Evolutionary conservation across 2,888 invertebrate species (phyloP), one percentile per base, ranked within the genome.

Genomic region (Lepidochrysops patricia): DNA sequence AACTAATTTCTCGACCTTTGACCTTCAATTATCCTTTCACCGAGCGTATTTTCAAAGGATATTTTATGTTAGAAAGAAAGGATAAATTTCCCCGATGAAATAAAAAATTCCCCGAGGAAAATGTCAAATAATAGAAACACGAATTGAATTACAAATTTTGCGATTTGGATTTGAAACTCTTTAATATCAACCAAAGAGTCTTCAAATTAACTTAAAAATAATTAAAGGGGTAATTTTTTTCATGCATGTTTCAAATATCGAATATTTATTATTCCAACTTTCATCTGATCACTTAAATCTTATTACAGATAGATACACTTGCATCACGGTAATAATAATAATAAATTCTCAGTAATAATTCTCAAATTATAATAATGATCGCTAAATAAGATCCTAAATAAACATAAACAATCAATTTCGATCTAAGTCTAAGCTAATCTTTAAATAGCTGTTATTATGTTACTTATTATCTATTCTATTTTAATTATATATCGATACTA

Each of bases 1-100:
- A 52, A 52, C 27, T 27, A 27, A 52, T 52, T 52, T 27, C 26
- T 2, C 13, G 26, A 50, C 13, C 50, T 52, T 52, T 52, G 50
- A 52, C 52, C 52, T 15, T 7, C 2, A 52, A 52, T 52, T 27
- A 52, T 27, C 15, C 15, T 52, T 27, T 52, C 9, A 27, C 27
- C 13, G 13, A 52, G 7, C 13, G 27, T 15, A 13, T 32, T 34
- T 25, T 59, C 5, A n/a, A 12, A 15, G 15, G 9, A 63, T 19
- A 43, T 4, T 19, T 43, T 15, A 19, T 12, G 43, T 43, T 43
- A 4, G 19, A 43, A 43, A 43, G 19, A 43, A 43, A 43, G 19
- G 4, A 43, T 9, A 19, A n/a, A 19, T 23, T 23, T 19, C 43
- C 43, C 43, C 19, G 23, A 19, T 12, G 43, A 9, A 37, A 37